A percentile compares a stretch with the other conserved stretches of the same genome.
phyloP scores from a whole-genome alignment of 2,797 vertebrate genomes.

The Anolis apletophallus region DNA sequence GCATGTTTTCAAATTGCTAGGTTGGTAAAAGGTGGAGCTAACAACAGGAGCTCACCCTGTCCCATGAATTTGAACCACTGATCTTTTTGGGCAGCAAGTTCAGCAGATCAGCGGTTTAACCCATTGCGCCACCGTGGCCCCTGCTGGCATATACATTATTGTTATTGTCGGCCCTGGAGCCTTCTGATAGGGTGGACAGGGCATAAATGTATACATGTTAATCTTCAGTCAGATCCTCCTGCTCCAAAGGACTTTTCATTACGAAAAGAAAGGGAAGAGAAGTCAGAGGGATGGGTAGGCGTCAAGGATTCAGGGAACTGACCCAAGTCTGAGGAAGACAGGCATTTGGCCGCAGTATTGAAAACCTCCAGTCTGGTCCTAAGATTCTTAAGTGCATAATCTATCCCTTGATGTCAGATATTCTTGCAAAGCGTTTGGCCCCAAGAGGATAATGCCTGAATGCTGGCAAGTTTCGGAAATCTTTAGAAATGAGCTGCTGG shows the following conservation, averaged over 20 bases:
- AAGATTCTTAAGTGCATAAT: not conserved
- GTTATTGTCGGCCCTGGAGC: not conserved
- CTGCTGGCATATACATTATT: not conserved
- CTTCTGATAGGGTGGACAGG: not conserved
- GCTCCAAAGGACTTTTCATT: not conserved
- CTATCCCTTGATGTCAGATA: slow-evolving; percentile 6
- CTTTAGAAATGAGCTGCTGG: slow-evolving; percentile 30
- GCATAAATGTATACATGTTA: not conserved
- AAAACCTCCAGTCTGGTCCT: not conserved
- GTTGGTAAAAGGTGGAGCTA: too few species aligned
- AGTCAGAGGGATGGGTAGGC: too few species aligned
- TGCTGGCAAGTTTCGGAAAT: slow-evolving; percentile 30
- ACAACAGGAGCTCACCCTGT: too few species aligned
- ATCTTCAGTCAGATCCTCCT: not conserved
- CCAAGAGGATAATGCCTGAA: not conserved
- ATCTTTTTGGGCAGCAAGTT: too few species aligned
- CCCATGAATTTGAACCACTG: too few species aligned
- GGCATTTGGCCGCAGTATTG: not conserved
- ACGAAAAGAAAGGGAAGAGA: not conserved
- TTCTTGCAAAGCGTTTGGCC: not conserved
- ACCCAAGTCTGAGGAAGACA: not conserved
- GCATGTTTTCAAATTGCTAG: too few species aligned
- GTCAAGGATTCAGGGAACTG: not conserved
- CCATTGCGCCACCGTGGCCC: too few species aligned
- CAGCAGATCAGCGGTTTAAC: too few species aligned